Conservation (phyloP, 2,113 vertebrate genomes). For the Zosterops borbonicus region DNA sequence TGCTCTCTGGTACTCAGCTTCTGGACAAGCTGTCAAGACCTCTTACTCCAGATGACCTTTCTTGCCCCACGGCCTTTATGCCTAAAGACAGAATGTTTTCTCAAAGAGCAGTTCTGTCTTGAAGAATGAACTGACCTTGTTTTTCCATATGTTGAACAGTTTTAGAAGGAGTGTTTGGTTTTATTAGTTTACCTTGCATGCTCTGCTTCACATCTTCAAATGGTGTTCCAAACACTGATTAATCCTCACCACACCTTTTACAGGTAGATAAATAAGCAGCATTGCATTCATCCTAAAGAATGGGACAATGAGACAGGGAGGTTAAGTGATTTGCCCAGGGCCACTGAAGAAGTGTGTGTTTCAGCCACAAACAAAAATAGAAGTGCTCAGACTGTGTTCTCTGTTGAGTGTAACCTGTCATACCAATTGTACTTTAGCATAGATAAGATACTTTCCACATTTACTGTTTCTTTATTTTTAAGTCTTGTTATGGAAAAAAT, state of each 20-base stretch:
- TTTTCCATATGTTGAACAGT: background rate
- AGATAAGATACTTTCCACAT: background rate
- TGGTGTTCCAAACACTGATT: background rate
- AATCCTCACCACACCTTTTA: constrained; percentile 28
- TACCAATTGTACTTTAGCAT: background rate
- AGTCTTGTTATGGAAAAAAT: background rate
- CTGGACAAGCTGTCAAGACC: background rate
- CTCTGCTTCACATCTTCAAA: background rate
- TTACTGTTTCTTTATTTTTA: background rate
- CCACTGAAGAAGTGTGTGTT: constrained; percentile 1
- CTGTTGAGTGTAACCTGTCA: background rate
- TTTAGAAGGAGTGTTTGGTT: background rate
- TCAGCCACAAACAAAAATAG: background rate
- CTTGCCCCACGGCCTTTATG: background rate
- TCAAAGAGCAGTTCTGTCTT: background rate
- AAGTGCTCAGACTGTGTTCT: background rate
- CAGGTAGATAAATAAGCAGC: background rate
- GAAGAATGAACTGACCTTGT: background rate
- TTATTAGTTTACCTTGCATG: background rate
- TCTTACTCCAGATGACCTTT: background rate
- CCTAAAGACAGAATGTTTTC: background rate
- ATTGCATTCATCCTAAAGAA: background rate
- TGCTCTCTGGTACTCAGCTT: background rate
- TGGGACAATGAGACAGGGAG: background rate
- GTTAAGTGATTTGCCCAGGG: constrained; percentile 45